A percentile compares a stretch with the other conserved stretches of the same genome.
Conservation (phyloP, 2,888 invertebrate genomes). For the Eucriotettix oculatus region DNA sequence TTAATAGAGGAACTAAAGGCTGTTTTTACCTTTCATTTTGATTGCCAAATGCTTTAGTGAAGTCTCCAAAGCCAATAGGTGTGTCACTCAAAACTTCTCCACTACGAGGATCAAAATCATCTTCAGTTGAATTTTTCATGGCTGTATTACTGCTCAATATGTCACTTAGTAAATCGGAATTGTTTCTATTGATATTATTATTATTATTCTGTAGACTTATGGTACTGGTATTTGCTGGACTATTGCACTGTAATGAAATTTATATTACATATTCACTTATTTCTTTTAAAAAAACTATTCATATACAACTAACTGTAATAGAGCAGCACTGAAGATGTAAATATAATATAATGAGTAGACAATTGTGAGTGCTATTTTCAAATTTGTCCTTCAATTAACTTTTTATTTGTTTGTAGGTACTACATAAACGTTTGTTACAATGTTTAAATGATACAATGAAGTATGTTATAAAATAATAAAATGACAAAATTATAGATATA, state of each 20-base stretch:
- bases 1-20: too few relatives aligned
- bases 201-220: background rate
- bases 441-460: too few relatives aligned
- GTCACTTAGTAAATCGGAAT: constrained; percentile 6
- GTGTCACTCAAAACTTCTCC: constrained; percentile 21
- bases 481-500: too few relatives aligned
- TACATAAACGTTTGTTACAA: too few relatives aligned
- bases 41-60: constrained; percentile 47
- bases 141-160: constrained; percentile 6
- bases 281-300: too few relatives aligned
- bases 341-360: background rate
- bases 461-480: too few relatives aligned
- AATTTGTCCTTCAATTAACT: too few relatives aligned
- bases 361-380: background rate
- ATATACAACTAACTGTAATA: background rate
- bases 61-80: constrained; percentile 56
- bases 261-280: background rate
- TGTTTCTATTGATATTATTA: background rate
- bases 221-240: constrained; percentile 3
- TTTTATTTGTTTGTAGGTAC: too few relatives aligned
- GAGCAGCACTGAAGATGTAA: background rate
- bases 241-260: constrained; percentile 3
- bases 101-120: constrained; percentile 22
- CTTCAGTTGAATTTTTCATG: constrained; percentile 14
- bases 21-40: too few relatives aligned